Percentiles rank a stretch among this genome's conserved stretches.
These are phyloP conservation scores for Nothoprocta perdicaria DNA, from an alignment of 2,113 vertebrate species.

Conservation along the genomic window DNA sequence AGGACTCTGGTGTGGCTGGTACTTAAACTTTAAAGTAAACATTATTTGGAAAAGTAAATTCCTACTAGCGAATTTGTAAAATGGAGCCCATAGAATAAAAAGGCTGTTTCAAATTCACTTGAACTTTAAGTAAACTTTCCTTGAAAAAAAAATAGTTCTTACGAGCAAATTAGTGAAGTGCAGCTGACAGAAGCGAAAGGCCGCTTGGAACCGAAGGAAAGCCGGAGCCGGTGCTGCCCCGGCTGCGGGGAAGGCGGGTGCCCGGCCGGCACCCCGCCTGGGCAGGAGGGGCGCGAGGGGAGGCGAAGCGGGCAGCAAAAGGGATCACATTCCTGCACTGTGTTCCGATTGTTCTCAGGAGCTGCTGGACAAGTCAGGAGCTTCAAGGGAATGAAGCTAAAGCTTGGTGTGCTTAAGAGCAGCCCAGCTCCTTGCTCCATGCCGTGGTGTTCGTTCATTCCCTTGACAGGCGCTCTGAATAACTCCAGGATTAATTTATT, in stretches of 20 bases:
- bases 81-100: background rate
- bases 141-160: background rate
- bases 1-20: background rate
- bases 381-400: background rate
- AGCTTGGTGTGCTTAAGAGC: background rate
- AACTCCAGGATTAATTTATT: background rate
- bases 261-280: too few species aligned
- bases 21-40: background rate
- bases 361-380: background rate
- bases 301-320: background rate
- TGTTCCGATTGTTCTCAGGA: background rate
- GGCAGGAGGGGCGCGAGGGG: too few species aligned
- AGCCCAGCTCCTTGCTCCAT: background rate
- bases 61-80: background rate
- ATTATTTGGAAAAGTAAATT: background rate
- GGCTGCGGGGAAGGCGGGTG: too few species aligned
- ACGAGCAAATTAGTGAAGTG: background rate
- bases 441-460: background rate
- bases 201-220: background rate
- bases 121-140: background rate
- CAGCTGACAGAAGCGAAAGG: background rate
- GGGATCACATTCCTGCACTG: background rate
- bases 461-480: background rate
- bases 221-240: accelerated
- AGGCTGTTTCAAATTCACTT: background rate